Evolutionary conservation across 2,797 vertebrate species (phyloP), one percentile per base, ranked within the genome.

Genomic region (Cetoscarus ocellatus): DNA sequence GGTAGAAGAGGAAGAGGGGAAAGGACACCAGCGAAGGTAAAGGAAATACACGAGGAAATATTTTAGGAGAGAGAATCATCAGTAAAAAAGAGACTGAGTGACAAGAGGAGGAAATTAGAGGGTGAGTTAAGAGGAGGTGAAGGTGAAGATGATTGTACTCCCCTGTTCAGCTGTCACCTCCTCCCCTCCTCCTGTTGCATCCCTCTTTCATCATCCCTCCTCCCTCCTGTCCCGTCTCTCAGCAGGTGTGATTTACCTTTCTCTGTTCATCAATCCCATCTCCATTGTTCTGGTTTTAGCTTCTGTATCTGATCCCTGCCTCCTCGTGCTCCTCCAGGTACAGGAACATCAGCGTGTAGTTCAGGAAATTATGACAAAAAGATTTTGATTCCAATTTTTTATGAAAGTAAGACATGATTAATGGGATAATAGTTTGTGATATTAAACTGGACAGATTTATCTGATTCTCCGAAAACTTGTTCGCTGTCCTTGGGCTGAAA

Each of bases 71-170:
- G 39, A 12, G 36, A 38, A 5, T 5, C 5, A 8, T 5, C 5
- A 38, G 38, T 7, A 39, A 7, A 39, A 39, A 39, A 5, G 38
- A 13, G 27, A 14, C 42, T 6, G 54, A 42, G 15, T 7, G 7
- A 44, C 39, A 54, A 14, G 90, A 85, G 86, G 92, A 91, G 18
- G 43, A 43, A 7, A 9, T 10, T 17, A 13, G 34, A 12, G 66
- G 43, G 40, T 2, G 66, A 67, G 75, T 60, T 73, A 34, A 67
- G 51, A 11, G 64, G 69, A 73, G 79, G 74, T 72, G 67, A 66
- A 83, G 77, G 73, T 80, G 84, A 82, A 56, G 66, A 62, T 62
- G 65, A 78, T 83, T 72, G 60, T 62, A 76, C 57, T 45, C n/a
- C 35, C 73, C 58, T 0, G 49, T 51, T 60, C 67, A 69, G 70